These are phyloP conservation scores for Phaenicophaeus curvirostris DNA, from an alignment of 2,797 vertebrate genomes.

Conservation along the genomic window DNA sequence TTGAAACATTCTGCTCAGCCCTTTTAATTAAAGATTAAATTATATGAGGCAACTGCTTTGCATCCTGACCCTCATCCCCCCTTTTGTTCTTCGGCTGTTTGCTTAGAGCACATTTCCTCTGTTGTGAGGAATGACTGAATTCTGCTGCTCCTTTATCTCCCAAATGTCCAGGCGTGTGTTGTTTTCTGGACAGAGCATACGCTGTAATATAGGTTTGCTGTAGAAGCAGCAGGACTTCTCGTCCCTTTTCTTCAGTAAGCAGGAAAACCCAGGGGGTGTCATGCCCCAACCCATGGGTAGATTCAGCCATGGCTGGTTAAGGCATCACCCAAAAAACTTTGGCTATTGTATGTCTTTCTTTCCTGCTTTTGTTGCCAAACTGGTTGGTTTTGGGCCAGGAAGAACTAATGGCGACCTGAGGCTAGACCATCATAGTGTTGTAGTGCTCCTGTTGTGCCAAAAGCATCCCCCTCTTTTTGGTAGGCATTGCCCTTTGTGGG, in stretches of 20 bases:
- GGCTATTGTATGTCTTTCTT: background rate
- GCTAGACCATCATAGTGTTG: background rate
- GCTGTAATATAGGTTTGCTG: background rate
- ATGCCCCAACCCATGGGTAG: background rate
- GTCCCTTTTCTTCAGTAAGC: background rate
- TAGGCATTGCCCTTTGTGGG: background rate
- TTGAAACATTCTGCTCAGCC: background rate
- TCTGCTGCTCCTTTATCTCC: background rate
- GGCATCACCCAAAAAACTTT: background rate
- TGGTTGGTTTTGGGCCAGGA: fast-evolving
- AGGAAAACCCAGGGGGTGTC: background rate
- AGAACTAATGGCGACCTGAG: background rate
- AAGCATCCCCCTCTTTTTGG: background rate
- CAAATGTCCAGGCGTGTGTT: background rate
- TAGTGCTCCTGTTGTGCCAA: background rate
- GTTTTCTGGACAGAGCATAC: background rate
- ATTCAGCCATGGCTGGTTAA: background rate
- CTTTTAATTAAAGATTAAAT: slow-evolving; percentile 30
- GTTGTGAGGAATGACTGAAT: background rate
- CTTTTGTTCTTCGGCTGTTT: background rate
- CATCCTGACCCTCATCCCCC: background rate
- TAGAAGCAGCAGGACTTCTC: background rate
- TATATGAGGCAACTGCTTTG: background rate
- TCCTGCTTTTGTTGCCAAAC: background rate
- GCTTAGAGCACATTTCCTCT: background rate